Base-by-base conservation (phyloP, 2,888 invertebrate species). In the Vandiemenella viatica region DNA sequence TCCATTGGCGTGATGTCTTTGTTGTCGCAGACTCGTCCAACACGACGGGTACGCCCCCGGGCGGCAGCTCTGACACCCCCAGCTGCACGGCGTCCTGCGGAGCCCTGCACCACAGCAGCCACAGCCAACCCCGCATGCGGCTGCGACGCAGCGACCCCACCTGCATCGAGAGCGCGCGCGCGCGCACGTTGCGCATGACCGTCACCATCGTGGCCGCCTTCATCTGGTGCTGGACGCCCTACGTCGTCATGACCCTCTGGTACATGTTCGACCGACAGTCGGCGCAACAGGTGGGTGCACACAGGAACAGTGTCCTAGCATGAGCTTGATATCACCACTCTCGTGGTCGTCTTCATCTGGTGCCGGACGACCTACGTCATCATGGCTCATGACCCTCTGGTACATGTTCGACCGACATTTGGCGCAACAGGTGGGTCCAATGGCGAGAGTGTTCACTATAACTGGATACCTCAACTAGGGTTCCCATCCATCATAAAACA, bases 331-430 rank as follows among this genome's bases (percentile, higher is more conserved):
- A n/a, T n/a, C n/a, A n/a, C n/a, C n/a, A n/a, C n/a, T n/a, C n/a
- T 86, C 48, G 83, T 85, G 7, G 71, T 77, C 0, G 82, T 79
- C 0, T 85, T 85, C 60, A 76, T 84, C 26, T 73, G 77, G 62
- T 85, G 84, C 64, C 84, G 83, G 80, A 77, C 83, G 3, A 85
- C 85, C 0, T 84, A 85, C 58, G 79, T 79, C 38, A 75, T 79
- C 19, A n/a, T n/a, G n/a, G n/a, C n/a, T n/a, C n/a, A 83, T 84
- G 73, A 78, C 79, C 1, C 64, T 83, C n/a, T 83, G 83, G 83
- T 83, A 80, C 63, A 79, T 79, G 74, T 65, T 82, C 52, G 80
- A 79, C 62, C 71, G 79, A 1, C 67, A 75, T 42, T 78, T 80
- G 50, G 84, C 84, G 0, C 61, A 70, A 50, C 69, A 72, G 53